Evolutionary conservation across 2,113 vertebrate genomes (phyloP), one percentile per base, ranked within the genome.

Genomic region (Ceyx margarethae): DNA sequence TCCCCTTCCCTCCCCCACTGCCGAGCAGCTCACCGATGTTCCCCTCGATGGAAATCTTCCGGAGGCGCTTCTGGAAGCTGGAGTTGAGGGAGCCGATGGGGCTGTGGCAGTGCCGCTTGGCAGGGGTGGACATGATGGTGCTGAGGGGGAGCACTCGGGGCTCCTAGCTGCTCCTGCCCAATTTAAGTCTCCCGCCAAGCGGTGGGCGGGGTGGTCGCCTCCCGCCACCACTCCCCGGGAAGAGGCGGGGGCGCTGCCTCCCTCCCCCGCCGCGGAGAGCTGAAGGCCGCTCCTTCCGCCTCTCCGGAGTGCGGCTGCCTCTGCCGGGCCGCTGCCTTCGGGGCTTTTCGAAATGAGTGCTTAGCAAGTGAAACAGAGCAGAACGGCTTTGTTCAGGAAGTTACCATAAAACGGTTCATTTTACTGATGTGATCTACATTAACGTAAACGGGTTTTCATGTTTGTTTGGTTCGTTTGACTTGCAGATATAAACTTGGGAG

Each of bases 21-120:
- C n/a, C 6, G 85, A 4, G 94, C 98, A 3, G 94, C 98, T 98
- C 66, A 98, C 98, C 98, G 64, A 98, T 99, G 54, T 98, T 98
- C 18, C 98, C 98, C 84, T 98, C 98, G 40, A 98, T 98, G 4
- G 98, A 98, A 19, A 98, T 43, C 50, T 98, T 98, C 90, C 94
- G 97, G 16, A 91, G 88, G 61, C 96, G 96, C 62, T 98, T 98
- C 48, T 97, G 93, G 68, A 97, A 97, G 74, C 97, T 98, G 90
- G 74, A 81, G 73, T 98, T 89, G 40, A 96, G 94, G 51, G 74
- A 69, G 33, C 22, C 3, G 14, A 45, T 8, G 9, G 89, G 78
- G 20, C 87, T 87, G 35, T 26, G 46, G 84, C 97, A 96, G 25
- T 15, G 87, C 89, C 97, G 96, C 74, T 98, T 99, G 6, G 98